A percentile compares a stretch with the other conserved stretches of the same genome.
phyloP scores from a whole-genome alignment of 2,797 vertebrate genomes.

The Scarus forsteni region DNA sequence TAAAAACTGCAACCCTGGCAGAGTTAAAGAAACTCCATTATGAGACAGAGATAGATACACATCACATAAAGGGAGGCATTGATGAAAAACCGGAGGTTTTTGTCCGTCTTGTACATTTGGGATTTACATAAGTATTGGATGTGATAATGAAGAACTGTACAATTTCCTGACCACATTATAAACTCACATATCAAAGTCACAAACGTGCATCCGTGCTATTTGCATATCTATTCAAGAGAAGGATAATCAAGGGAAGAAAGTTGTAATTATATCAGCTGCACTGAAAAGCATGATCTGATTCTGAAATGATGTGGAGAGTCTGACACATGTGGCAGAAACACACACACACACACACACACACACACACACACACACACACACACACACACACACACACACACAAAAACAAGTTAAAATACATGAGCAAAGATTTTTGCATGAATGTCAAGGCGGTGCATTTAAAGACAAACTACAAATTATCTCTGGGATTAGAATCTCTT shows the following conservation, averaged over 20 bases:
- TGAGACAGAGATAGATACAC: neutral
- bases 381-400: no score
- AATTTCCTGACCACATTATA: constrained; percentile 1
- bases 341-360: neutral
- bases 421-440: neutral
- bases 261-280: constrained; percentile 21
- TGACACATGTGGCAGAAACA: neutral
- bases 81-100: neutral
- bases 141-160: constrained; percentile 1
- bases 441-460: constrained; percentile 6
- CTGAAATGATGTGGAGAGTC: constrained; percentile 10
- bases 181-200: constrained; percentile 11
- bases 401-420: no score
- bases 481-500: no score
- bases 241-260: constrained; percentile 13
- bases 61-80: neutral
- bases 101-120: neutral
- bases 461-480: neutral
- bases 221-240: constrained; percentile 9
- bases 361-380: no score
- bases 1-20: constrained; percentile 6
- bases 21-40: neutral
- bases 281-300: constrained; percentile 11
- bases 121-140: neutral
- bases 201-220: neutral